These are phyloP conservation scores for Salpingus planirostris DNA, from an alignment of 2,888 invertebrate genomes.

Conservation along the genomic window DNA sequence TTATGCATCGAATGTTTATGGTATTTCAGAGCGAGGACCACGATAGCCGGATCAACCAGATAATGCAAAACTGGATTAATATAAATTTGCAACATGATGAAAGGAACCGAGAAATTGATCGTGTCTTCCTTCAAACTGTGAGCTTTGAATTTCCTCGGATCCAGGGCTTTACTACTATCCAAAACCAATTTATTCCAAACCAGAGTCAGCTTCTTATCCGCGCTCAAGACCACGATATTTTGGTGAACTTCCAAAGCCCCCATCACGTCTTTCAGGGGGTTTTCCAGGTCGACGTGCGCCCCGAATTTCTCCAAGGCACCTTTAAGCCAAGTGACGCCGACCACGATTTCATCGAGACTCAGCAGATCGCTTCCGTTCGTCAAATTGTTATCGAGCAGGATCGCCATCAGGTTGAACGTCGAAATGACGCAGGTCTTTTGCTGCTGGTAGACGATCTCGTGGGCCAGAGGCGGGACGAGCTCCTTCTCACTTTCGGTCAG, in stretches of 20 bases:
- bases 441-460: constrained; percentile 61
- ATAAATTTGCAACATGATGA: constrained; percentile 64
- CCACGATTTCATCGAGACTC: constrained; percentile 41
- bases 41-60: constrained; percentile 54
- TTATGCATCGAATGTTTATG: constrained; percentile 23
- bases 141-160: constrained; percentile 51
- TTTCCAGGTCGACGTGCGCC: constrained; percentile 35
- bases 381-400: constrained; percentile 49
- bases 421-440: constrained; percentile 60
- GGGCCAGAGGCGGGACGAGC: constrained; percentile 58
- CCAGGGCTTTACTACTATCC: constrained; percentile 41
- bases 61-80: constrained; percentile 67
- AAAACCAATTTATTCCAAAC: constrained; percentile 40
- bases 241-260: constrained; percentile 53
- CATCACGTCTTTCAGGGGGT: constrained; percentile 44
- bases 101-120: constrained; percentile 60
- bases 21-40: constrained; percentile 43
- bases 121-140: constrained; percentile 55
- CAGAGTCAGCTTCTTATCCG: constrained; percentile 30
- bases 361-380: constrained; percentile 39
- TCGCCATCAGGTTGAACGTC: constrained; percentile 63
- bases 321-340: constrained; percentile 49
- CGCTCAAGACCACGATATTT: constrained; percentile 43
- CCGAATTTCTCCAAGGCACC: constrained; percentile 40
- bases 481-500: constrained; percentile 51